phyloP scores from a whole-genome alignment of 2,888 invertebrate genomes.

The Labia minor region DNA sequence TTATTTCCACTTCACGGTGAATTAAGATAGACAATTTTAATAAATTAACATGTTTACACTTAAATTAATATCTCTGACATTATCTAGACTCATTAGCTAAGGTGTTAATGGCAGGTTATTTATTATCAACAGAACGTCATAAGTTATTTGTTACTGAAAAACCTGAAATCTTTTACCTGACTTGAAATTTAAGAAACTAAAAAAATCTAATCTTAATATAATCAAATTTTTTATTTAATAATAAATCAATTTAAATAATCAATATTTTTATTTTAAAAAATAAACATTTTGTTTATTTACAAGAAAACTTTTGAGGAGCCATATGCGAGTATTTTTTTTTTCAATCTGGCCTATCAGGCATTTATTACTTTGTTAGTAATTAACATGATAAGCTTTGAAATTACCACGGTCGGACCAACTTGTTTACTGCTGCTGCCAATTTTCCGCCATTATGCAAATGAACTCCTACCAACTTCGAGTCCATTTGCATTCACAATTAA shows the following conservation, averaged over 20 bases:
- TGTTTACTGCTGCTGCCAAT: conserved; percentile 8
- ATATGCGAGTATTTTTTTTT: no score
- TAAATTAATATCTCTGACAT: conserved; percentile 1
- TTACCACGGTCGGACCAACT: background rate
- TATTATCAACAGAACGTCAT: background rate
- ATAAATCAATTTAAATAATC: no score
- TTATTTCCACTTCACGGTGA: background rate
- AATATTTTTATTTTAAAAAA: no score
- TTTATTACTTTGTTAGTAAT: background rate
- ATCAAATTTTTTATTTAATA: no score
- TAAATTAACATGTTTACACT: background rate
- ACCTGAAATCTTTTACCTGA: background rate
- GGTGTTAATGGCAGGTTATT: conserved; percentile 6
- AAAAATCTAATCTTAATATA: no score
- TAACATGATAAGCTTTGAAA: conserved; percentile 1
- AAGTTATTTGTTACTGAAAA: background rate
- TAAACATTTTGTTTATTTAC: no score
- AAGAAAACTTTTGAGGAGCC: no score
- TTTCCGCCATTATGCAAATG: background rate
- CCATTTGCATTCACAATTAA: background rate
- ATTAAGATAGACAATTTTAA: conserved; percentile 1
- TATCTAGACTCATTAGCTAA: conserved; percentile 2
- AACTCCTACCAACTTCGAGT: background rate
- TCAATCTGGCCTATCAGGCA: no score
- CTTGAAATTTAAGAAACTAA: no score